Percentiles rank a stretch among this genome's conserved stretches.
phyloP scores from a whole-genome alignment of 2,113 vertebrate species.

The Thoracochromis brauschi region DNA sequence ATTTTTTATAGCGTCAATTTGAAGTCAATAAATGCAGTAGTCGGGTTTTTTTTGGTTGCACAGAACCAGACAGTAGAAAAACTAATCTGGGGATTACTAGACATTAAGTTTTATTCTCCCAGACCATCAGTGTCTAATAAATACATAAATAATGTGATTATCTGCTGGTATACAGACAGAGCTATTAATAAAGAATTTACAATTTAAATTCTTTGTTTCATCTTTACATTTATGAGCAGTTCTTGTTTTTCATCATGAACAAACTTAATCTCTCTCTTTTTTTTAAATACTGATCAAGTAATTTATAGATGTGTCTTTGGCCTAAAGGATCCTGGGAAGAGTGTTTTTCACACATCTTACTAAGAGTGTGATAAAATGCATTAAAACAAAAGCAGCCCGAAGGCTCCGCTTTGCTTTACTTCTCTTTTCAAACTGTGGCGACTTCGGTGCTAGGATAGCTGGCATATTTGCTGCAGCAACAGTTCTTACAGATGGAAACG shows the following conservation, averaged over 20 bases:
- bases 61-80: not conserved
- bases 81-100: not conserved
- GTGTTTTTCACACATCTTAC: not conserved
- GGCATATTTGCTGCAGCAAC: not conserved
- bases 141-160: not conserved
- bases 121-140: fast-evolving
- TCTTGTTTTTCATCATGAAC: not conserved
- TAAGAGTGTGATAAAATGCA: not conserved
- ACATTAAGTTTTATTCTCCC: fast-evolving
- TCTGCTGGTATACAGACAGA: fast-evolving
- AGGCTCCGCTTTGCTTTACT: fast-evolving
- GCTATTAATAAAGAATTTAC: not conserved
- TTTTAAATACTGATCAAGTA: not conserved
- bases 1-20: fast-evolving
- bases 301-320: not conserved
- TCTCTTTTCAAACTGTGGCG: not conserved
- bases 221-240: not conserved
- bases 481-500: not conserved
- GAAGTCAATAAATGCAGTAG: not conserved
- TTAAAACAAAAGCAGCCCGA: not conserved
- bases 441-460: not conserved
- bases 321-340: not conserved
- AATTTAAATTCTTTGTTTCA: not conserved
- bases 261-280: too few species aligned
- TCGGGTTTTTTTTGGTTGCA: not conserved